Conservation (phyloP, 2,113 vertebrate genomes). For the Paradoxurus hermaphroditus region DNA sequence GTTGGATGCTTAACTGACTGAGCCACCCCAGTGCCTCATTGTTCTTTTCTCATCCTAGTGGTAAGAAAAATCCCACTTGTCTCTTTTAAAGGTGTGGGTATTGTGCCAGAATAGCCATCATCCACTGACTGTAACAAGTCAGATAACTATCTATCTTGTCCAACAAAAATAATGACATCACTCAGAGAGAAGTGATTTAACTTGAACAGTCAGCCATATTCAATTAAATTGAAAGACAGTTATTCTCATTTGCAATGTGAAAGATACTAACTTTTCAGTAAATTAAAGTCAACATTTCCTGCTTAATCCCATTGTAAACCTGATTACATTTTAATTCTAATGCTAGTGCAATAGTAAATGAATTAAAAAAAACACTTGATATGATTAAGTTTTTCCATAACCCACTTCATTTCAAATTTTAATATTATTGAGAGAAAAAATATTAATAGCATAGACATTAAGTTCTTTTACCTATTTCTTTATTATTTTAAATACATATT, state of each 20-base stretch:
- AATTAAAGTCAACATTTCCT: conserved; percentile 60
- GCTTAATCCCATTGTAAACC: conserved; percentile 58
- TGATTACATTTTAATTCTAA: conserved; percentile 69
- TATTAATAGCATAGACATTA: neutral
- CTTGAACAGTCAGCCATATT: neutral
- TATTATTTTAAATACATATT: neutral
- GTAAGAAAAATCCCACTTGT: neutral
- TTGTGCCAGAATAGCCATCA: neutral
- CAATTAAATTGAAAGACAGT: neutral
- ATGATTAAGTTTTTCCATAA: conserved; percentile 45
- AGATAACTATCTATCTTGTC: neutral
- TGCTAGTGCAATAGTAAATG: conserved; percentile 38
- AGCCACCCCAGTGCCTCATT: no score
- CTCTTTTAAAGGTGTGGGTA: neutral
- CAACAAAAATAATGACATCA: neutral
- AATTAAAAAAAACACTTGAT: conserved; percentile 61
- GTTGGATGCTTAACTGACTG: no score
- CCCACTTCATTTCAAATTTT: conserved; percentile 36
- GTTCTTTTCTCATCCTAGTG: neutral
- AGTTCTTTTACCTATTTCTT: neutral
- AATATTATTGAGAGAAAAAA: conserved; percentile 44
- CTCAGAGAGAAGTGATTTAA: neutral
- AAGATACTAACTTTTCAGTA: conserved; percentile 50
- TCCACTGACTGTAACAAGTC: neutral
- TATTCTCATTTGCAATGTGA: conserved; percentile 34